Evolutionary conservation across 1,140 invertebrate species (phyloP).

Genomic region (Drosophila dunni): DNA sequence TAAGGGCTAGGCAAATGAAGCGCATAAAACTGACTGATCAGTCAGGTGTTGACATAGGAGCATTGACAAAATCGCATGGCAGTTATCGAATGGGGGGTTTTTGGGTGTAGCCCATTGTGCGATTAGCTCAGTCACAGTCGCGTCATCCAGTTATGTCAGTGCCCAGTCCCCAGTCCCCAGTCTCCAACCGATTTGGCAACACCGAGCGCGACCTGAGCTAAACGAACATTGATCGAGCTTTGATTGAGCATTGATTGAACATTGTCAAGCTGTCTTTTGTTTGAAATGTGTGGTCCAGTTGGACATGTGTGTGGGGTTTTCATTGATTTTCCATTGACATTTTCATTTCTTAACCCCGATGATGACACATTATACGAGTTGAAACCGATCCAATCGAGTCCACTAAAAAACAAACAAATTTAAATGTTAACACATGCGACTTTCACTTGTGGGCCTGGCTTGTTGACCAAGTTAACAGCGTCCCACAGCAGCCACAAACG

Average conservation of each 20-base stretch:
- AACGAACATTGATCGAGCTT: not conserved
- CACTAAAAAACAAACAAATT: not conserved
- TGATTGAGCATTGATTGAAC: constrained; percentile 18
- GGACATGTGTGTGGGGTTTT: constrained; percentile 10
- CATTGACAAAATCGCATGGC: no score
- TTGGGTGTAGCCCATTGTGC: no score
- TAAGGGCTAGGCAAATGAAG: no score
- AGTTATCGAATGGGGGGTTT: no score
- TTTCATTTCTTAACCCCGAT: not conserved
- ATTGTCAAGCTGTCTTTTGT: constrained; percentile 14
- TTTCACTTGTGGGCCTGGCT: constrained; percentile 15
- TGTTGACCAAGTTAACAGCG: constrained; percentile 12
- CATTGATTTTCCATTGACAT: constrained; percentile 33
- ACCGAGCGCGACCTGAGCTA: not conserved
- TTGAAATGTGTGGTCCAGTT: not conserved
- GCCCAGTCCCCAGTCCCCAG: not conserved
- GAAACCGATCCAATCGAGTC: not conserved
- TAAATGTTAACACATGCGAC: constrained; percentile 12
- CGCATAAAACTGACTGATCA: no score
- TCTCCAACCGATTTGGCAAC: not conserved
- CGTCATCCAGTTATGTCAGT: not conserved
- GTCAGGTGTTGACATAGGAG: no score
- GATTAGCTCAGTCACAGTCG: no score
- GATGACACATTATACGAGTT: not conserved
- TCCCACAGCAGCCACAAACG: constrained; percentile 3